Percentiles rank a stretch among this genome's conserved stretches.
Conservation (phyloP, 2,797 vertebrate species). For the Ataeniobius toweri region DNA sequence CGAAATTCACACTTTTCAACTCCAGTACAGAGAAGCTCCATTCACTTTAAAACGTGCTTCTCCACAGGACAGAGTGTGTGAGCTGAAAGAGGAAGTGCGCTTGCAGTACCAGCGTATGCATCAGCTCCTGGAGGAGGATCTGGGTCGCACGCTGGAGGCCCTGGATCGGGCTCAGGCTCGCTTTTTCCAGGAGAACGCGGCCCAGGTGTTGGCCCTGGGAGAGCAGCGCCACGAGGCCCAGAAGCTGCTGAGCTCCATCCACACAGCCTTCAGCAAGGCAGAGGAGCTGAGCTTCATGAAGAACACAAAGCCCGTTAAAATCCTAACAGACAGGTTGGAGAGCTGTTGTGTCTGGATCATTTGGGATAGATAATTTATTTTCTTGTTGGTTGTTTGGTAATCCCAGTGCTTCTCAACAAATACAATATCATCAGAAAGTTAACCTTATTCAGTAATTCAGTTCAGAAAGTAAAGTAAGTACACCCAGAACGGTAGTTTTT, state of each 20-base stretch:
- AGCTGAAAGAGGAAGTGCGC: slow-evolving; percentile 97
- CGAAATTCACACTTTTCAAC: neutral
- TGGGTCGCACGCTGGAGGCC: slow-evolving; percentile 94
- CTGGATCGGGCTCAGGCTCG: slow-evolving; percentile 96
- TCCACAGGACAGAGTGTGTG: slow-evolving; percentile 92
- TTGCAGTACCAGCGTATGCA: slow-evolving; percentile 98
- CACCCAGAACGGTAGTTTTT: too few relatives aligned
- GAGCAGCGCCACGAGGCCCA: slow-evolving; percentile 98
- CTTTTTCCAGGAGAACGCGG: slow-evolving; percentile 95
- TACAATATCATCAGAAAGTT: neutral
- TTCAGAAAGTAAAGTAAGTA: neutral
- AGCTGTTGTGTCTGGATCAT: neutral
- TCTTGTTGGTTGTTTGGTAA: neutral
- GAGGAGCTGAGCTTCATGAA: slow-evolving; percentile 99
- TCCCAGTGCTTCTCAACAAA: neutral
- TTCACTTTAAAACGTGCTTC: neutral
- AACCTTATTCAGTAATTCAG: neutral
- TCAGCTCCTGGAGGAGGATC: slow-evolving; percentile 96
- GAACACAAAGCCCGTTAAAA: slow-evolving; percentile 99
- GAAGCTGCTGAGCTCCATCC: slow-evolving; percentile 96
- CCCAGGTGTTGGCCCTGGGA: slow-evolving; percentile 92
- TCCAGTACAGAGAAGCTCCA: neutral
- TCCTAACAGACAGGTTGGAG: slow-evolving; percentile 96
- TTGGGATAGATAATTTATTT: neutral
- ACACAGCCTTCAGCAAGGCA: slow-evolving; percentile 95